A percentile compares a stretch with the other conserved stretches of the same genome.
Evolutionary conservation across 2,888 invertebrate genomes (phyloP).

Genomic region (Cheiracanthium punctorium): DNA sequence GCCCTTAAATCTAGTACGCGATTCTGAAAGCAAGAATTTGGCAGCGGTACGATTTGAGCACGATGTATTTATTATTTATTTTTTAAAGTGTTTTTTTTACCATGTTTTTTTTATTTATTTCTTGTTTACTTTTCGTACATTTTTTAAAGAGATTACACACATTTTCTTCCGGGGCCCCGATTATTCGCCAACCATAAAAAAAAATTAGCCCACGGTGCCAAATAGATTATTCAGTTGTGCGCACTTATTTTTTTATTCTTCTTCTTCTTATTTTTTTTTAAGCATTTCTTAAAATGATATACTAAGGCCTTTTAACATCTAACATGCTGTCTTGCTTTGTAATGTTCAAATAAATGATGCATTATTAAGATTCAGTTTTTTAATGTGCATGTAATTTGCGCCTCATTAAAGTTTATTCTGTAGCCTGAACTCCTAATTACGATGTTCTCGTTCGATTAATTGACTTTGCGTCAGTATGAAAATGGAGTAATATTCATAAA

Average conservation of each 20-base stretch:
- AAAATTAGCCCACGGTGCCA: conserved; percentile 4
- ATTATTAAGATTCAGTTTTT: conserved; percentile 11
- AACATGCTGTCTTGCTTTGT: not conserved
- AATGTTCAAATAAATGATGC: not conserved
- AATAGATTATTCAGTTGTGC: conserved; percentile 1
- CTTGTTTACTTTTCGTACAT: not conserved
- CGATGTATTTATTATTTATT: not conserved
- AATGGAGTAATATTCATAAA: no score
- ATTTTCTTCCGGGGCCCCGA: not conserved
- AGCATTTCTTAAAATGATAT: not conserved
- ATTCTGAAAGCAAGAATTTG: conserved; percentile 2
- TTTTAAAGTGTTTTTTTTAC: not conserved
- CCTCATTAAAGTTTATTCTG: conserved; percentile 5
- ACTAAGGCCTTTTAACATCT: not conserved
- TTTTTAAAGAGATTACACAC: conserved; percentile 13
- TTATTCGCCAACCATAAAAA: conserved; percentile 9
- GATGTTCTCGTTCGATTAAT: not conserved
- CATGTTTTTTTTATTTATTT: not conserved
- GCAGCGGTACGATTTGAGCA: not conserved
- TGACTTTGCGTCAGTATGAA: not conserved
- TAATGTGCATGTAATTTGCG: not conserved
- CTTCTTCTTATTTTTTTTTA: no score
- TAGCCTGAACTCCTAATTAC: not conserved
- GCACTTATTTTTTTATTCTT: not conserved
- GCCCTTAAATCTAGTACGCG: conserved; percentile 7